Percentiles rank a stretch among this genome's conserved stretches.
phyloP scores from a whole-genome alignment of 2,888 invertebrate species.

The Margaritifera margaritifera region DNA sequence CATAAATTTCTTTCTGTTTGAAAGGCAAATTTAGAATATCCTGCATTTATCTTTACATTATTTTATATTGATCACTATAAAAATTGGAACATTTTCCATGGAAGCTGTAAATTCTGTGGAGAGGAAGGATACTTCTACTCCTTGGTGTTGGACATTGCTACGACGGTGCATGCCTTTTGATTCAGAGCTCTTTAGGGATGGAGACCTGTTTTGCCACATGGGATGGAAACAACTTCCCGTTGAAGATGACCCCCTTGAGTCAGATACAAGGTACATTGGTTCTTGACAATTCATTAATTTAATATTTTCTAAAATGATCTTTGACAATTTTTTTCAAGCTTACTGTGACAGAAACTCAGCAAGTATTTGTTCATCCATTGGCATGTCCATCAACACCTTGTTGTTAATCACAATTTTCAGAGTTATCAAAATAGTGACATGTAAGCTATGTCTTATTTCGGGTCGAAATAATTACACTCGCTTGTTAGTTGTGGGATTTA shows the following conservation, averaged over 20 bases:
- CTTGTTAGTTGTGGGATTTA: too few relatives aligned
- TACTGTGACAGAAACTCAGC: neutral
- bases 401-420: too few relatives aligned
- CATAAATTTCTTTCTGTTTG: too few relatives aligned
- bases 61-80: too few relatives aligned
- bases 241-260: slow-evolving; percentile 12
- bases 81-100: neutral
- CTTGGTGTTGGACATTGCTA: slow-evolving; percentile 40
- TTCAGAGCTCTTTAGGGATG: slow-evolving; percentile 76
- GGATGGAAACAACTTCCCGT: slow-evolving; percentile 43
- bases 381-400: neutral
- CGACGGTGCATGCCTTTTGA: slow-evolving; percentile 58
- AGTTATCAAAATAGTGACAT: too few relatives aligned
- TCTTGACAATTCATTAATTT: neutral
- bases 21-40: too few relatives aligned
- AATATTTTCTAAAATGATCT: neutral
- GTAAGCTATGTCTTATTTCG: too few relatives aligned
- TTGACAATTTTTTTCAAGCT: neutral
- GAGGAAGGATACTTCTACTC: too few relatives aligned
- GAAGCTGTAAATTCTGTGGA: neutral
- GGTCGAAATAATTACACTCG: too few relatives aligned
- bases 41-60: too few relatives aligned
- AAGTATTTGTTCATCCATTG: neutral
- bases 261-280: too few relatives aligned
- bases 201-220: slow-evolving; percentile 62